Evolutionary conservation across 2,113 vertebrate genomes (phyloP).

Genomic region (Montifringilla adamsi): DNA sequence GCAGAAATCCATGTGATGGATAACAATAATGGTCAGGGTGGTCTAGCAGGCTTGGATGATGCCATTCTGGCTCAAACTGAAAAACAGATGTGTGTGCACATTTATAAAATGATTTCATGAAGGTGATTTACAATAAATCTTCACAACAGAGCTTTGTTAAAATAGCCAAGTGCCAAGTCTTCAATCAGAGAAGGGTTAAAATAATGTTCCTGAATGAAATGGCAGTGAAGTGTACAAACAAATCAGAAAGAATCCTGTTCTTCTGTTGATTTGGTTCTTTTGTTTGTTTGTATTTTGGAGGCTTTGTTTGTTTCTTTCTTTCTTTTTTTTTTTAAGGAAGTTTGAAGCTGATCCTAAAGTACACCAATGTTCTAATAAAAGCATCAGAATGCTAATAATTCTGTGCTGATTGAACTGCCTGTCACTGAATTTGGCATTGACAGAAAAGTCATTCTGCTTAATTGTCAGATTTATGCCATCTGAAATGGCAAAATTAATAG

Average conservation of each 20-base stretch:
- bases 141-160: not conserved
- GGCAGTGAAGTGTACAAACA: not conserved
- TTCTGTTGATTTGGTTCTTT: not conserved
- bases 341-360: not conserved
- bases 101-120: not conserved
- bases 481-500: not conserved
- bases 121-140: not conserved
- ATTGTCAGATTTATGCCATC: conserved; percentile 4
- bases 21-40: not conserved
- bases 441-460: not conserved
- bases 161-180: not conserved
- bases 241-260: not conserved
- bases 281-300: too few species aligned
- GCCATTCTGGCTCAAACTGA: not conserved
- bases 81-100: not conserved
- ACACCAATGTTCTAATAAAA: not conserved
- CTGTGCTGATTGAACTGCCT: not conserved
- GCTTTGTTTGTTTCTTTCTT: too few species aligned
- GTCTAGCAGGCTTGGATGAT: not conserved
- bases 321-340: not conserved
- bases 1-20: not conserved
- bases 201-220: not conserved
- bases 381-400: not conserved
- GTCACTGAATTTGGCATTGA: not conserved
- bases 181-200: not conserved